Evolutionary conservation across 2,113 vertebrate genomes (phyloP).

Genomic region (Stigmatopora argus): DNA sequence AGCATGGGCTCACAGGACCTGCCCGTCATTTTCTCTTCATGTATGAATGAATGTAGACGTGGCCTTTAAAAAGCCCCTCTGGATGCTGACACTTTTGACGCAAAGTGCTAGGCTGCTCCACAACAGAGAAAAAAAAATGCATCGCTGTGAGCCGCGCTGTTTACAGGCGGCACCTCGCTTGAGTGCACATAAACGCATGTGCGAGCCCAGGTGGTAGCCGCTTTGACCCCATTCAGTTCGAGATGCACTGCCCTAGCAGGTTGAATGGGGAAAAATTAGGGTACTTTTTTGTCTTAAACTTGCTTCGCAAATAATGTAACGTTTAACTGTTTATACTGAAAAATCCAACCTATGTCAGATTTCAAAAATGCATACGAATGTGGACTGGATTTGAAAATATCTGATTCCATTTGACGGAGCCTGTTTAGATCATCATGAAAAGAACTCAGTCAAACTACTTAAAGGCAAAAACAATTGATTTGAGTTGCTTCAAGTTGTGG

Average conservation of each 20-base stretch:
- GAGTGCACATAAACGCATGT: not conserved
- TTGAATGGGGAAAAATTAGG: not conserved
- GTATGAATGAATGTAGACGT: not conserved
- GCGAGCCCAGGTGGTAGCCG: conserved; percentile 4
- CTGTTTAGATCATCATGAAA: too few relatives aligned
- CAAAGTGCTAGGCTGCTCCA: not conserved
- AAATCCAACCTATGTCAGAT: too few relatives aligned
- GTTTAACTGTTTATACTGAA: too few relatives aligned
- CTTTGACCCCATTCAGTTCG: not conserved
- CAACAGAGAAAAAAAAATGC: not conserved
- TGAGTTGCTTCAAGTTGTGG: too few relatives aligned
- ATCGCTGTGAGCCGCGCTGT: not conserved
- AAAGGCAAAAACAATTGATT: too few relatives aligned
- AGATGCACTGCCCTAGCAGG: not conserved
- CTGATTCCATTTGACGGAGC: too few relatives aligned
- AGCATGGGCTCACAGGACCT: not conserved
- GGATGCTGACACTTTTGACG: conserved; percentile 6
- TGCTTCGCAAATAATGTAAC: too few relatives aligned
- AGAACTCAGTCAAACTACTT: too few relatives aligned
- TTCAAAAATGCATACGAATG: too few relatives aligned
- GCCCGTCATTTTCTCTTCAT: not conserved
- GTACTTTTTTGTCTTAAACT: not conserved
- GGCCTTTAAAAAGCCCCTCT: conserved; percentile 5
- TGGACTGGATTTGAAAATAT: too few relatives aligned
- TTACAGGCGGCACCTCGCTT: not conserved